phyloP scores from a whole-genome alignment of 2,797 vertebrate genomes.

The Ibycter americanus region DNA sequence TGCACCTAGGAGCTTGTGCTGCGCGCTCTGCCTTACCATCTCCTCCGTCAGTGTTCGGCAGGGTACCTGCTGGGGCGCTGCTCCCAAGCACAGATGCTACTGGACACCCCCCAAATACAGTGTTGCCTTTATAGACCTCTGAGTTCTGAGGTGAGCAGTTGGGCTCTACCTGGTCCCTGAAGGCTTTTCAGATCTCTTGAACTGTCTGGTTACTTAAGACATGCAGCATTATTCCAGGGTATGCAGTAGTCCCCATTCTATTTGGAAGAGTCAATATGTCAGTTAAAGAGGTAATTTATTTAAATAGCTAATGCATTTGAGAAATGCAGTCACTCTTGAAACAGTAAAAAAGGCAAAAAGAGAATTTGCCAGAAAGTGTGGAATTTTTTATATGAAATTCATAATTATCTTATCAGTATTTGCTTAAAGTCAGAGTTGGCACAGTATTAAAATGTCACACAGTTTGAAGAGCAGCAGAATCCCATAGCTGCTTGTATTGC shows the following conservation, averaged over 20 bases:
- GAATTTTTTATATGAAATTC: neutral
- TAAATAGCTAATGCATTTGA: neutral
- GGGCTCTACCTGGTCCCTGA: rapidly evolving
- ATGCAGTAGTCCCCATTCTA: neutral
- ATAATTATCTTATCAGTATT: neutral
- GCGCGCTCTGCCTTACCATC: neutral
- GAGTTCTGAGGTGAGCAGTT: neutral
- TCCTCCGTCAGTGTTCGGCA: neutral
- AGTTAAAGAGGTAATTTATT: neutral
- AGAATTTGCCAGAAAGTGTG: neutral
- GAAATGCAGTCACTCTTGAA: neutral
- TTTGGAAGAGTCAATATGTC: neutral
- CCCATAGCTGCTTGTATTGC: neutral
- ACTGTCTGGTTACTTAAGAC: neutral
- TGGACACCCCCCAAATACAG: neutral
- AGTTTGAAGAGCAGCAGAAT: conserved; percentile 17
- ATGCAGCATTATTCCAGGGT: neutral
- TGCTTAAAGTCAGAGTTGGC: conserved; percentile 15
- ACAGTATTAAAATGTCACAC: conserved; percentile 7
- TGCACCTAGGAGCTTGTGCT: neutral
- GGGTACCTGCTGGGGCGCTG: rapidly evolving
- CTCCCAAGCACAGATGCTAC: neutral
- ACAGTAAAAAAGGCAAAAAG: neutral
- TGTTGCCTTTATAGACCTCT: neutral
- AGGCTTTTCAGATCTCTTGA: neutral